Conservation (phyloP, 2,888 invertebrate species). For the Scaptomyza flava region DNA sequence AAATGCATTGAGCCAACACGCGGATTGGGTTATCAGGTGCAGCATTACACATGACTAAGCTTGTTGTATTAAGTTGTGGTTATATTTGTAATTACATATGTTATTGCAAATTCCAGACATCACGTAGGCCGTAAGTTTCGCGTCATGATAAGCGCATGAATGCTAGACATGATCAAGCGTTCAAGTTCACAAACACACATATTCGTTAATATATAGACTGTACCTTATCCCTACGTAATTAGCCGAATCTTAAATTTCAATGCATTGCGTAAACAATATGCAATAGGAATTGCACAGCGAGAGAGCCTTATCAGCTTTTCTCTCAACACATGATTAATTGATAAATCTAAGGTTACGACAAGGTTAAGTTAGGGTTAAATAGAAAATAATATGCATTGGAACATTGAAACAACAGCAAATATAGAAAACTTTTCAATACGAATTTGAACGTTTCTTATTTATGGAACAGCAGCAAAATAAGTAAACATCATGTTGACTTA, state of each 20-base stretch:
- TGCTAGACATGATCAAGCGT: conserved; percentile 67
- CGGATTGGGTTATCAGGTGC: conserved; percentile 40
- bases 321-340: conserved; percentile 24
- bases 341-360: conserved; percentile 59
- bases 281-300: conserved; percentile 44
- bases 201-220: conserved; percentile 1
- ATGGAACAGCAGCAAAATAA: conserved; percentile 21
- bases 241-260: conserved; percentile 47
- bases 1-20: conserved; percentile 23
- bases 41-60: conserved; percentile 39
- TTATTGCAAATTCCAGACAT: conserved; percentile 53
- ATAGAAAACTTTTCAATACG: conserved; percentile 34
- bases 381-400: neutral
- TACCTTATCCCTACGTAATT: conserved; percentile 50
- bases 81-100: conserved; percentile 24
- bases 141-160: conserved; percentile 72
- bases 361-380: conserved; percentile 58
- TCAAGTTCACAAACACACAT: conserved; percentile 50
- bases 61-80: conserved; percentile 15
- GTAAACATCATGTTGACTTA: conserved; percentile 56
- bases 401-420: conserved; percentile 31
- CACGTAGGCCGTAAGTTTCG: conserved; percentile 54
- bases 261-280: conserved; percentile 63
- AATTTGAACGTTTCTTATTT: conserved; percentile 30
- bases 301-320: conserved; percentile 49